Conservation (phyloP, 2,113 vertebrate genomes). For the Erythrolamprus reginae region DNA sequence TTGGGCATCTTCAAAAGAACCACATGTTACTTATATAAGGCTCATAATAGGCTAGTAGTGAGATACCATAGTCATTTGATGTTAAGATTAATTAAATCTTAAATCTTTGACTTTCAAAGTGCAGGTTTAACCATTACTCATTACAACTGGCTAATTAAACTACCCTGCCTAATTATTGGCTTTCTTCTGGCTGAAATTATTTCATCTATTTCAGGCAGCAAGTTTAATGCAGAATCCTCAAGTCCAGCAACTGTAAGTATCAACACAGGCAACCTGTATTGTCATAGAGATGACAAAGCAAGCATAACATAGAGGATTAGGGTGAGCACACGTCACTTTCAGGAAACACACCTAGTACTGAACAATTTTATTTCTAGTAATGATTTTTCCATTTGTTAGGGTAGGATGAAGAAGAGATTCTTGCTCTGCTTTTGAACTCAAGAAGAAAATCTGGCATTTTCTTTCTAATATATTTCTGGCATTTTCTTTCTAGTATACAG, state of each 20-base stretch:
- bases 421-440: neutral
- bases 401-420: neutral
- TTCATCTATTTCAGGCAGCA: conserved; percentile 79
- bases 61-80: neutral
- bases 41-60: neutral
- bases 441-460: neutral
- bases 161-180: neutral
- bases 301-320: neutral
- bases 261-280: neutral
- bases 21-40: neutral
- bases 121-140: neutral
- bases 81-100: neutral
- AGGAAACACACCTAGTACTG: neutral
- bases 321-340: neutral
- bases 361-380: neutral
- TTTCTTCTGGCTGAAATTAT: conserved; percentile 39
- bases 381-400: neutral
- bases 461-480: too few relatives aligned
- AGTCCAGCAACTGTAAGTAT: conserved; percentile 94
- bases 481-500: too few relatives aligned
- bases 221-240: conserved; percentile 99
- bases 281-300: neutral
- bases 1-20: neutral
- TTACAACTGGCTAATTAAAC: neutral
- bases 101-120: neutral